A percentile compares a stretch with the other conserved stretches of the same genome.
Evolutionary conservation across 2,888 invertebrate species (phyloP).

Genomic region (Polylopha cassiicola): DNA sequence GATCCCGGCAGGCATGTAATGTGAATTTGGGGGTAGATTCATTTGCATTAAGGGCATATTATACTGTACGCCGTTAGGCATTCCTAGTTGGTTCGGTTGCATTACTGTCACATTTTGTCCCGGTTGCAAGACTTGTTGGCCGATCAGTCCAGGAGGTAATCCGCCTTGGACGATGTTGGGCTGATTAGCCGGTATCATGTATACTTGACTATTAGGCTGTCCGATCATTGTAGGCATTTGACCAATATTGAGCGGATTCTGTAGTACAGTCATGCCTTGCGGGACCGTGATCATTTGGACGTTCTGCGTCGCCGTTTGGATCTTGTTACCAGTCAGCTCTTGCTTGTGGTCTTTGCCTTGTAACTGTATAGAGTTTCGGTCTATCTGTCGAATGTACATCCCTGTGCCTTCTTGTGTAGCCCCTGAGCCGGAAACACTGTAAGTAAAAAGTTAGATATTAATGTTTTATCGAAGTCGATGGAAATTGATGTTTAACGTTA

Average conservation of each 20-base stretch:
- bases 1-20: conserved; percentile 62
- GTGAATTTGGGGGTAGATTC: conserved; percentile 61
- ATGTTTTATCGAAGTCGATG: background rate
- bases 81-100: conserved; percentile 66
- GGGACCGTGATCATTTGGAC: conserved; percentile 72
- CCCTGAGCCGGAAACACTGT: conserved; percentile 57
- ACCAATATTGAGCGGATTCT: conserved; percentile 62
- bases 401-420: conserved; percentile 57
- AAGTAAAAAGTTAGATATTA: conserved; percentile 17
- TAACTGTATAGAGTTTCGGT: conserved; percentile 64
- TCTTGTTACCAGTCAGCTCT: conserved; percentile 49
- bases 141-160: conserved; percentile 51
- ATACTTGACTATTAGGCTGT: conserved; percentile 66
- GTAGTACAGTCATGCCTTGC: conserved; percentile 67
- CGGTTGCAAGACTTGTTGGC: conserved; percentile 59
- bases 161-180: conserved; percentile 55
- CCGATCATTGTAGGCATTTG: conserved; percentile 63
- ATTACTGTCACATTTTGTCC: conserved; percentile 70
- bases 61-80: conserved; percentile 64
- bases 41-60: conserved; percentile 66
- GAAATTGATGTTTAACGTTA: background rate
- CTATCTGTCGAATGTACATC: conserved; percentile 69
- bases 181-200: conserved; percentile 69
- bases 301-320: conserved; percentile 60
- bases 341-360: conserved; percentile 67